Percentiles rank a stretch among this genome's conserved stretches.
Evolutionary conservation across 2,113 vertebrate genomes (phyloP).

Genomic region (Tenebrosternarchus preto): DNA sequence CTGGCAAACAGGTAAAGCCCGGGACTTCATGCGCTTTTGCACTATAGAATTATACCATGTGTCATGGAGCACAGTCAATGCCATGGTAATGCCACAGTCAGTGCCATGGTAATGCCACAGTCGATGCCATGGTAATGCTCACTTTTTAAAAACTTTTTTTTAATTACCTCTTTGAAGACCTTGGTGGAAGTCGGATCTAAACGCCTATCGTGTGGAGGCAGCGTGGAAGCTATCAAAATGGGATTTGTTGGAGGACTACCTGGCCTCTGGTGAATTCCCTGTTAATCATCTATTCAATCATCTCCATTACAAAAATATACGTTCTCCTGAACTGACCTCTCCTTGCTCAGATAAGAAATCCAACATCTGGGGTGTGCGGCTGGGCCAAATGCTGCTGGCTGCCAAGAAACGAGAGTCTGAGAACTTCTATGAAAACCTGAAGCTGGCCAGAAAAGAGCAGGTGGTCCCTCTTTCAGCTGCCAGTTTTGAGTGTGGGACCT

Average conservation of each 20-base stretch:
- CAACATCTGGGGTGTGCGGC: conserved; percentile 87
- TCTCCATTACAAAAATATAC: not conserved
- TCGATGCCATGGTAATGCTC: no score
- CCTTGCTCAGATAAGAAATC: conserved; percentile 81
- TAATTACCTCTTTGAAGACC: conserved; percentile 68
- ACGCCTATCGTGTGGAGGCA: conserved; percentile 94
- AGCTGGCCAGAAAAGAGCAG: conserved; percentile 90
- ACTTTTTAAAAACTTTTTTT: not conserved
- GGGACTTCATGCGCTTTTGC: no score
- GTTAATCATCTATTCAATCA: not conserved
- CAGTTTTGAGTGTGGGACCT: conserved; percentile 97
- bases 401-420: conserved; percentile 85
- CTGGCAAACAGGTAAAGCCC: conserved; percentile 85
- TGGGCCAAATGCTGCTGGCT: conserved; percentile 88
- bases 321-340: not conserved
- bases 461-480: conserved; percentile 97
- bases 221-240: conserved; percentile 96
- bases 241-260: conserved; percentile 93
- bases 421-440: conserved; percentile 86
- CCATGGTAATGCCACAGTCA: no score
- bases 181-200: conserved; percentile 93
- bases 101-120: no score
- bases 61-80: no score
- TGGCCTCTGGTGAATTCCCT: conserved; percentile 81
- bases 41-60: no score